Evolutionary conservation across 1,140 invertebrate genomes (phyloP).

Genomic region (Brachionus rotundiformis): DNA sequence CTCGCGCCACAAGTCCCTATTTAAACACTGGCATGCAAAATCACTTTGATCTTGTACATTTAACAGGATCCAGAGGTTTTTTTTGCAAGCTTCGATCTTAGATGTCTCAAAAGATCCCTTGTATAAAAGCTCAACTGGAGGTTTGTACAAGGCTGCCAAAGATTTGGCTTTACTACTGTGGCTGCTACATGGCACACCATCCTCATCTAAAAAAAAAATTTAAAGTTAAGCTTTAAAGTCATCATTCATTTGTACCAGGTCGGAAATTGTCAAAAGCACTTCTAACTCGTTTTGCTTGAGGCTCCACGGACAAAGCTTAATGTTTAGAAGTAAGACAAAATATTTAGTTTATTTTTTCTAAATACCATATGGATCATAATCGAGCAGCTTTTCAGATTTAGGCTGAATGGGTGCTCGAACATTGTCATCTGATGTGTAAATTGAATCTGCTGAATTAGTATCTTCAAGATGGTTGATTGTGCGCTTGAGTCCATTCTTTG

Average conservation of each 20-base stretch:
- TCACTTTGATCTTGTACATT: slow-evolving; percentile 48
- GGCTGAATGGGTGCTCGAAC: slow-evolving; percentile 23
- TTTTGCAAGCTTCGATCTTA: slow-evolving; percentile 2
- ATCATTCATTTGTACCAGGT: neutral
- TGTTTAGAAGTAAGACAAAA: neutral
- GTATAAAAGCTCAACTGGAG: slow-evolving; percentile 27
- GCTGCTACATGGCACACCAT: neutral
- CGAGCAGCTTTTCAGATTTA: slow-evolving; percentile 36
- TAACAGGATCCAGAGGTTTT: slow-evolving; percentile 30
- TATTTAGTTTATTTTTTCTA: neutral
- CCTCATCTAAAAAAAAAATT: neutral
- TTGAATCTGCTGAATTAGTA: neutral
- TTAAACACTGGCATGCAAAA: slow-evolving; percentile 50
- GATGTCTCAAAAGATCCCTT: slow-evolving; percentile 40
- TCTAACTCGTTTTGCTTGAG: slow-evolving; percentile 35
- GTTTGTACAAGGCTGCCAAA: slow-evolving; percentile 20
- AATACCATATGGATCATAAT: slow-evolving; percentile 46
- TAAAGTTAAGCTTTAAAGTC: neutral
- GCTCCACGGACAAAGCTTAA: slow-evolving; percentile 24
- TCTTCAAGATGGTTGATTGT: slow-evolving; percentile 25
- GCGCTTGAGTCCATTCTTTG: neutral
- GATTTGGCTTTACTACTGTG: slow-evolving; percentile 44
- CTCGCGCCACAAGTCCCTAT: slow-evolving; percentile 46
- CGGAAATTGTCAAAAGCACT: slow-evolving; percentile 34
- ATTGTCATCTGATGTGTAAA: slow-evolving; percentile 29